Conservation (phyloP, 2,797 vertebrate genomes). For the Enteromius fasciolatus region DNA sequence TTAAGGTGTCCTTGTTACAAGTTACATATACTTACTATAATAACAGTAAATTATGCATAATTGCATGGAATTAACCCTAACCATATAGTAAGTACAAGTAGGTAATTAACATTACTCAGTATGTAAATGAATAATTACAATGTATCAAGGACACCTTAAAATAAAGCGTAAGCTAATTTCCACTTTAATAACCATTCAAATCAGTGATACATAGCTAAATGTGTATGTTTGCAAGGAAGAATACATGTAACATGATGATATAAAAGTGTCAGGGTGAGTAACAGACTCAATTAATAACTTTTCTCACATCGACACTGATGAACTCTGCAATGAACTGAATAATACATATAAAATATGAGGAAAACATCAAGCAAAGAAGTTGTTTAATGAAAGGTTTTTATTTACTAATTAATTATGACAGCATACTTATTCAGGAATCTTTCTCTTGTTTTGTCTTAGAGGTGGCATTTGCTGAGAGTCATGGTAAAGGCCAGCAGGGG, state of each 20-base stretch:
- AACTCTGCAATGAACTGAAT: neutral
- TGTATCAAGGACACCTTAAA: too few relatives aligned
- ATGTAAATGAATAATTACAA: too few relatives aligned
- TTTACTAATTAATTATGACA: neutral
- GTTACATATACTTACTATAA: neutral
- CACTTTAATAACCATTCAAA: neutral
- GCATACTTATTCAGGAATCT: neutral
- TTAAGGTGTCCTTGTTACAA: neutral
- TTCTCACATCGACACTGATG: neutral
- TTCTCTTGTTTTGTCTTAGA: conserved; percentile 2
- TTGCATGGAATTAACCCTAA: neutral
- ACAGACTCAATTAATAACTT: too few relatives aligned
- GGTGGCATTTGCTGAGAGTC: conserved; percentile 6
- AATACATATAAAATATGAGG: neutral
- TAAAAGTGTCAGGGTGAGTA: neutral
- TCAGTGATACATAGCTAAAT: neutral
- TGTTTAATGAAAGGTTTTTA: neutral
- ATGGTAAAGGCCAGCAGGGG: conserved; percentile 73
- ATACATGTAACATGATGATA: neutral
- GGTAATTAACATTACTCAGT: too few relatives aligned
- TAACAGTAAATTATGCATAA: neutral
- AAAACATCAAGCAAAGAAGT: neutral
- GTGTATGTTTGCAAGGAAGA: neutral
- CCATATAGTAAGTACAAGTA: too few relatives aligned
- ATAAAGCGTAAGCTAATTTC: neutral